phyloP scores from a whole-genome alignment of 2,113 vertebrate genomes.

The Lucifuga dentata region DNA sequence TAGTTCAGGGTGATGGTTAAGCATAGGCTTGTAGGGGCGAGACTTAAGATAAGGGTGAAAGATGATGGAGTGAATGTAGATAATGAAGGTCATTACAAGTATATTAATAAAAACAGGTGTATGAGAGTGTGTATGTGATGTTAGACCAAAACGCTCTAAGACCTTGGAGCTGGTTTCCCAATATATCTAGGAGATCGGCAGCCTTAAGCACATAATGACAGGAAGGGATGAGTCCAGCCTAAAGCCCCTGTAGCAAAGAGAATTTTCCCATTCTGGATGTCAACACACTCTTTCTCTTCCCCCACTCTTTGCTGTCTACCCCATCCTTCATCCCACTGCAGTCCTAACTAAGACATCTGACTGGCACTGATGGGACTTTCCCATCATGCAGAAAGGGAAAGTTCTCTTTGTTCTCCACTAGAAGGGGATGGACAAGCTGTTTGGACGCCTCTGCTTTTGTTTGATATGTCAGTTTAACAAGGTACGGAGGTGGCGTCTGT shows the following conservation, averaged over 20 bases:
- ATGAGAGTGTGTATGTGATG: conserved; percentile 1
- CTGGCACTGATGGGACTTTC: conserved; percentile 61
- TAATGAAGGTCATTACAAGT: background rate
- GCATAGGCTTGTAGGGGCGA: conserved; percentile 7
- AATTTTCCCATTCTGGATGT: conserved; percentile 28
- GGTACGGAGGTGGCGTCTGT: conserved; percentile 27
- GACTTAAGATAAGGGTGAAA: background rate
- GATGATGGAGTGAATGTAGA: background rate
- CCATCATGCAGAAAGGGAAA: conserved; percentile 40
- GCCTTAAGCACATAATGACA: conserved; percentile 66
- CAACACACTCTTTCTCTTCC: conserved; percentile 5
- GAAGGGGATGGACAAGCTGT: conserved; percentile 37
- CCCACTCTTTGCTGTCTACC: background rate
- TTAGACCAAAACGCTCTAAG: conserved; percentile 15
- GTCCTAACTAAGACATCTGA: conserved; percentile 46
- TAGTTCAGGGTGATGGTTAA: conserved; percentile 30
- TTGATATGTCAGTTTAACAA: conserved; percentile 65
- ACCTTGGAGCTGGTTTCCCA: conserved; percentile 32
- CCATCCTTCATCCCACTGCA: conserved; percentile 18
- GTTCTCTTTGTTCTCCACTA: conserved; percentile 42
- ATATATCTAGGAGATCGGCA: conserved; percentile 33
- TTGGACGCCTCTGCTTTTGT: conserved; percentile 46
- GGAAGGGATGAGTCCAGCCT: conserved; percentile 58
- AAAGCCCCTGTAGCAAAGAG: conserved; percentile 4
- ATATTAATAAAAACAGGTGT: conserved; percentile 4